Percentiles rank a stretch among this genome's conserved stretches.
phyloP scores from a whole-genome alignment of 2,888 invertebrate genomes.

The Clusia tigrina region DNA sequence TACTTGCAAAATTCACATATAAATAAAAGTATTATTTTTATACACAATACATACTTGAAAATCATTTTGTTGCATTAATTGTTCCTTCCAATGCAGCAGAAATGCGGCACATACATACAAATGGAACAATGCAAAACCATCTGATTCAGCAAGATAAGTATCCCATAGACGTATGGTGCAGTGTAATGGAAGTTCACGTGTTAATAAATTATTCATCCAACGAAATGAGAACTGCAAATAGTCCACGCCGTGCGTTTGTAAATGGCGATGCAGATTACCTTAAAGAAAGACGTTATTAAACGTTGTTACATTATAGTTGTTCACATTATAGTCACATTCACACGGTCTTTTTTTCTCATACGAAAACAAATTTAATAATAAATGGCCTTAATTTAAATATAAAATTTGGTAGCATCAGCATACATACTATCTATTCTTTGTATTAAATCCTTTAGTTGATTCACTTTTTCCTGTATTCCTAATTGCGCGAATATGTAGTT shows the following conservation, averaged over 20 bases:
- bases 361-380: neutral
- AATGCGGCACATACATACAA: conserved; percentile 99
- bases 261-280: conserved; percentile 89
- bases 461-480: conserved; percentile 98
- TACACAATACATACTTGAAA: conserved; percentile 77
- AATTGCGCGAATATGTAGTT: conserved; percentile 99
- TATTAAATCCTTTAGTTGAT: conserved; percentile 93
- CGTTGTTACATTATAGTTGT: neutral
- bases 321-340: conserved; percentile 11
- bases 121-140: conserved; percentile 97
- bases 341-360: no score
- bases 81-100: conserved; percentile 90
- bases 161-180: conserved; percentile 99
- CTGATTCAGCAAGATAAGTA: conserved; percentile 95
- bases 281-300: no score
- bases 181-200: conserved; percentile 93
- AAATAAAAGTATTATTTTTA: neutral
- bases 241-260: conserved; percentile 92
- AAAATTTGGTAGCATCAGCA: neutral
- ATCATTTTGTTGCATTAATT: conserved; percentile 88
- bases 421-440: conserved; percentile 87
- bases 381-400: neutral
- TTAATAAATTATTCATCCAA: conserved; percentile 99
- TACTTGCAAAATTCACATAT: no score
- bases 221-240: conserved; percentile 99